Base-by-base conservation (phyloP, 2,888 invertebrate genomes). In the Polylopha cassiicola region DNA sequence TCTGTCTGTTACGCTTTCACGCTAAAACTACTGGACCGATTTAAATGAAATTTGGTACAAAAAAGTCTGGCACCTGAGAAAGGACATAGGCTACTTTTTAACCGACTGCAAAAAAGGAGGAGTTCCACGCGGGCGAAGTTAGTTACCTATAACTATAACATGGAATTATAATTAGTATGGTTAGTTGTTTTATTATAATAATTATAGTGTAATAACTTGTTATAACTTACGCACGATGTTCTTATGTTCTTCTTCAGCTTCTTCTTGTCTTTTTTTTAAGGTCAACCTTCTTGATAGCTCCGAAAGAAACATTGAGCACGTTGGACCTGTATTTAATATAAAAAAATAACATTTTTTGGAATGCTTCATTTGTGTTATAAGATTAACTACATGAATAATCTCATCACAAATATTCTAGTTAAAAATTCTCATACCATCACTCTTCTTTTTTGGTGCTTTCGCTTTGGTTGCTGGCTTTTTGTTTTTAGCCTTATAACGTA, bases 251-350 rank as follows among this genome's bases (percentile, higher is more conserved):
- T 74, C 70, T 21, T n/a, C n/a, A n/a, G n/a, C n/a, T n/a, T 65
- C 67, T 43, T 71, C 73, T 44, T 70, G 57, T 46, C 58, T 73
- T 45, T 64, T 73, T 52, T 67, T 78, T 1, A 55, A 56, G 3
- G 72, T 72, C 38, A 81, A 51, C 53, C 71, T 81, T 55, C 63
- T 67, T 4, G 77, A 67, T 34, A 84, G 47, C 44, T 81, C 80
- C 7, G 75, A 65, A 28, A 85, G 58, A 48, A 82, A 84, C 75
- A 76, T 79, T 7, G 81, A 79, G 53, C 84, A 84, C 5, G 75
- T 68, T 30, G 79, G 73, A 16, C 81, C 84, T 84, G 43, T 2
- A 41, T 23, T 32, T 9, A 46, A 8, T 39, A 27, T 18, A 36
- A 26, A 11, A 32, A 11, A 16, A 15, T 23, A 23, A 16, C 21